Percentiles rank a stretch among this genome's conserved stretches.
Evolutionary conservation across 2,888 invertebrate species (phyloP).

Genomic region (Cordilura impudica): DNA sequence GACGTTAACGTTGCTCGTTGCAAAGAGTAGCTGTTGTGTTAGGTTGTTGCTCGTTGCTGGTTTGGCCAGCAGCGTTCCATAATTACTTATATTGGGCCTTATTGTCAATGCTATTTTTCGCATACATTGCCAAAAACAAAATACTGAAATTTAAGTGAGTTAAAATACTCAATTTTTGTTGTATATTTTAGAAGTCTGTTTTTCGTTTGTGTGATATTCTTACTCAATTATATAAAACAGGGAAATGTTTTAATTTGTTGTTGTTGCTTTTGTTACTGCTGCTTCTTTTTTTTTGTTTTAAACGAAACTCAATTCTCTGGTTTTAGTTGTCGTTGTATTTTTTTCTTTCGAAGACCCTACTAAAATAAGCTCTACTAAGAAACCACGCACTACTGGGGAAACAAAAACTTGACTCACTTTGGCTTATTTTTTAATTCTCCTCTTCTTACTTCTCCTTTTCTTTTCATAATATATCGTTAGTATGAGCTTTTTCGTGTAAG

Average conservation of each 20-base stretch:
- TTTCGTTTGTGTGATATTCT: slow-evolving; percentile 1
- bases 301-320: slow-evolving; percentile 47
- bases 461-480: background rate
- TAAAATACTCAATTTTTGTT: slow-evolving; percentile 42
- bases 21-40: slow-evolving; percentile 30
- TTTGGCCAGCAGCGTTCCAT: slow-evolving; percentile 46
- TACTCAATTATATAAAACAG: slow-evolving; percentile 40
- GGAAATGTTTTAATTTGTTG: slow-evolving; percentile 39
- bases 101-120: slow-evolving; percentile 46
- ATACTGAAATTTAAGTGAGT: slow-evolving; percentile 28
- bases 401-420: slow-evolving; percentile 30
- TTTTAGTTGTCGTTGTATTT: slow-evolving; percentile 2
- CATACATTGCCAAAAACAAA: slow-evolving; percentile 46
- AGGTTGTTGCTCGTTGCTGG: background rate
- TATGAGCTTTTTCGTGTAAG: no score
- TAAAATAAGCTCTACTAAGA: background rate
- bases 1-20: slow-evolving; percentile 16
- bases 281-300: slow-evolving; percentile 9
- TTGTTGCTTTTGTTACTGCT: slow-evolving; percentile 1
- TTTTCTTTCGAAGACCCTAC: background rate
- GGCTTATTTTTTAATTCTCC: slow-evolving; percentile 14
- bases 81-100: slow-evolving; percentile 57
- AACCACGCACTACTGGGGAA: slow-evolving; percentile 19
- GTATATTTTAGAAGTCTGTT: slow-evolving; percentile 45
- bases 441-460: slow-evolving; percentile 6